Conservation (phyloP, 2,113 vertebrate genomes). For the Zingel zingel region DNA sequence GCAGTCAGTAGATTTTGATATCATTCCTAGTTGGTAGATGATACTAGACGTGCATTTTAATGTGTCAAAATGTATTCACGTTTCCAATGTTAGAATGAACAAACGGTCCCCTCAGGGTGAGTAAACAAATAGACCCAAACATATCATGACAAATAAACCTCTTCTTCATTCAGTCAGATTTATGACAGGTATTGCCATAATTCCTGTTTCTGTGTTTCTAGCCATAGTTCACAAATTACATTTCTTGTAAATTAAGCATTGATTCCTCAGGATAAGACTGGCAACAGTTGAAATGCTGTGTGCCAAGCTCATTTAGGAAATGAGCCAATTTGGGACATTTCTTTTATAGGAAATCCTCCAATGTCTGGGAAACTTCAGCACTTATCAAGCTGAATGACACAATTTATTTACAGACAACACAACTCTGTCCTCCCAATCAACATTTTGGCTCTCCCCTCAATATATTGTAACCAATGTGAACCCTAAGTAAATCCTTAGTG, state of each 20-base stretch:
- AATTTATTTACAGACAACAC: conserved; percentile 58
- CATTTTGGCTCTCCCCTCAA: conserved; percentile 25
- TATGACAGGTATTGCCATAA: conserved; percentile 34
- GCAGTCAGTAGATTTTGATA: not conserved
- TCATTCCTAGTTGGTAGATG: not conserved
- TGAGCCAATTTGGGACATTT: conserved; percentile 59
- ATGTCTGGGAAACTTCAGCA: conserved; percentile 47
- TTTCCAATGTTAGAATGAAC: conserved; percentile 6
- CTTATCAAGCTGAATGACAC: conserved; percentile 52
- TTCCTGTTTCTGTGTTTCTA: conserved; percentile 27
- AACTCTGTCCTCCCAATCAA: conserved; percentile 26
- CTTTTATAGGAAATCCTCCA: conserved; percentile 43
- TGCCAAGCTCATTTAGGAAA: conserved; percentile 61
- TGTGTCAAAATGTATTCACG: not conserved
- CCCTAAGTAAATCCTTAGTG: conserved; percentile 21
- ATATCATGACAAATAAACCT: conserved; percentile 54
- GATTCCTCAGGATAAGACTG: conserved; percentile 29
- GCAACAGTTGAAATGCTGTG: conserved; percentile 54
- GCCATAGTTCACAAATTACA: conserved; percentile 58
- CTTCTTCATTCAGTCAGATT: conserved; percentile 42
- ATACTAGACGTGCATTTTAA: not conserved
- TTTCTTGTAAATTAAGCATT: conserved; percentile 48
- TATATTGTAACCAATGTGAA: conserved; percentile 2
- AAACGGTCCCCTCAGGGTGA: conserved; percentile 16
- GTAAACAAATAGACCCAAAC: conserved; percentile 40